Conservation (phyloP, 2,888 invertebrate species). For the Thera obeliscata region DNA sequence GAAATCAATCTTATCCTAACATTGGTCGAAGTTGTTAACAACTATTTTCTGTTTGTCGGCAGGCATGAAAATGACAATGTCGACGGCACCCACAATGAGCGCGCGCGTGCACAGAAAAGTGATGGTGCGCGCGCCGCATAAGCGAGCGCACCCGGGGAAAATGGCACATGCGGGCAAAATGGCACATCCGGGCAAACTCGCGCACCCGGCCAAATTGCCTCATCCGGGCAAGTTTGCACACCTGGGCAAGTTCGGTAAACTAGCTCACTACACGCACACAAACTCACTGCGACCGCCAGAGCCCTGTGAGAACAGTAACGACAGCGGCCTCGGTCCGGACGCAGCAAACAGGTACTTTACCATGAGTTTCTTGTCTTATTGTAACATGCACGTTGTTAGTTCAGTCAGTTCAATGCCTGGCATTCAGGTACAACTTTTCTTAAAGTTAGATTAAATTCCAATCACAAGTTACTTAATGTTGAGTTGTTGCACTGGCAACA, state of each 20-base stretch:
- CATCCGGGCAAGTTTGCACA: conserved; percentile 66
- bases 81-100: conserved; percentile 87
- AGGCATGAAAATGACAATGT: conserved; percentile 91
- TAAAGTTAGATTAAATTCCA: not conserved
- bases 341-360: conserved; percentile 76
- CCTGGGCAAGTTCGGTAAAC: conserved; percentile 74
- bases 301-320: conserved; percentile 94
- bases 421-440: conserved; percentile 3
- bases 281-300: conserved; percentile 79
- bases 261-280: conserved; percentile 74
- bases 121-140: conserved; percentile 87
- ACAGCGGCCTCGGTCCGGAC: conserved; percentile 94
- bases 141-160: conserved; percentile 82
- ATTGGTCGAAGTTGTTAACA: conserved; percentile 21
- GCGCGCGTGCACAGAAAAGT: conserved; percentile 87
- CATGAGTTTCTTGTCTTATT: conserved; percentile 26
- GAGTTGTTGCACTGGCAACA: not conserved
- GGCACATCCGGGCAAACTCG: conserved; percentile 75
- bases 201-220: conserved; percentile 64
- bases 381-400: conserved; percentile 17
- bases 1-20: not conserved
- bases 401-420: not conserved
- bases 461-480: not conserved
- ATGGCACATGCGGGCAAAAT: conserved; percentile 75
- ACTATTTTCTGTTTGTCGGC: conserved; percentile 68